Evolutionary conservation across 2,797 vertebrate genomes (phyloP).

Genomic region (Falco concolor): DNA sequence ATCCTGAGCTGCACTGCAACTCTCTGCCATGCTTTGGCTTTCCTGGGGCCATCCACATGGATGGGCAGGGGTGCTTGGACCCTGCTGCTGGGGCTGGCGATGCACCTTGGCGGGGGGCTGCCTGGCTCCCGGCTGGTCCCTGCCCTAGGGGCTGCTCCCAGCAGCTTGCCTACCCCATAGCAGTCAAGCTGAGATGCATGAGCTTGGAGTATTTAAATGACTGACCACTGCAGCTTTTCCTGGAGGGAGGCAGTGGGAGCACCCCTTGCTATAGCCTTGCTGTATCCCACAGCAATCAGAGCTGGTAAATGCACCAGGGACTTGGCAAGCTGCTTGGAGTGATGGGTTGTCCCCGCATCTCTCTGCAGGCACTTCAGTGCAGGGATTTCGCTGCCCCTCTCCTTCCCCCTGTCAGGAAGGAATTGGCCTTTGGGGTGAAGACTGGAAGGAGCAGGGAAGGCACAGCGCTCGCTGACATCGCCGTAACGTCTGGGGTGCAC

Average conservation of each 20-base stretch:
- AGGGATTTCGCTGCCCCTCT: not conserved
- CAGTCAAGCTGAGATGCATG: not conserved
- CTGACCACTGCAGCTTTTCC: not conserved
- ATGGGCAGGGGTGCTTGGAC: not conserved
- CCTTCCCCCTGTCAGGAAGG: not conserved
- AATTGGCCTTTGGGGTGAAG: not conserved
- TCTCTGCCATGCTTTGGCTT: not conserved
- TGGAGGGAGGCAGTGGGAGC: not conserved
- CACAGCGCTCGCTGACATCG: not conserved
- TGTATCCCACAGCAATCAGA: fast-evolving
- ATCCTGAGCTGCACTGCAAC: not conserved
- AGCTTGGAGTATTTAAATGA: not conserved
- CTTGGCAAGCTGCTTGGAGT: not conserved
- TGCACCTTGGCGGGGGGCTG: not conserved
- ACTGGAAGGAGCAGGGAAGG: not conserved
- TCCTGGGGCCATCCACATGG: not conserved
- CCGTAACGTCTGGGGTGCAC: not conserved
- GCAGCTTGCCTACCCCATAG: not conserved
- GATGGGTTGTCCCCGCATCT: not conserved
- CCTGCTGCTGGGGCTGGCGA: not conserved
- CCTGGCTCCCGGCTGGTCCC: not conserved
- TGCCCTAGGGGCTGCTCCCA: not conserved
- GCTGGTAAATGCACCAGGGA: not conserved
- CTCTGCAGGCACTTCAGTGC: not conserved
- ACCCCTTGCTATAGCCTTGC: fast-evolving